phyloP scores from a whole-genome alignment of 2,113 vertebrate species.

The Suncus etruscus region DNA sequence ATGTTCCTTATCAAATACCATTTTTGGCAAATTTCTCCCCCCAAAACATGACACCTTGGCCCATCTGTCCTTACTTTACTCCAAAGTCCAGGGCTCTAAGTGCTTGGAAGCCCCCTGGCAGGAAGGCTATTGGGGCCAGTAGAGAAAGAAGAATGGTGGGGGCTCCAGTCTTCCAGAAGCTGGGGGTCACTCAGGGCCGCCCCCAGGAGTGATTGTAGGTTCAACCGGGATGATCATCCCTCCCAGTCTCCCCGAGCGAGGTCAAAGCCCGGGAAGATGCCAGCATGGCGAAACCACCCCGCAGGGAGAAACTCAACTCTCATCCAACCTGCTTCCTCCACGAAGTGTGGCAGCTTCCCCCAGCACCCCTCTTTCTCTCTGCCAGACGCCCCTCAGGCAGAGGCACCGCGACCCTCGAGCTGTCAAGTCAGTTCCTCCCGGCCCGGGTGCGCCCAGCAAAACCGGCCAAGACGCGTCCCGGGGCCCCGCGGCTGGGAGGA shows the following conservation, averaged over 20 bases:
- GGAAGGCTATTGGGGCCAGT: background rate
- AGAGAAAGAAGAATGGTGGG: background rate
- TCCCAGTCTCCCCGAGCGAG: background rate
- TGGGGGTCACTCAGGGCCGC: background rate
- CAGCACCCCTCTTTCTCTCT: background rate
- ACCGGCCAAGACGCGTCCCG: background rate
- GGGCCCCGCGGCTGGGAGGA: background rate
- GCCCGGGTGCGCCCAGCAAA: no score
- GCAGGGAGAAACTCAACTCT: background rate
- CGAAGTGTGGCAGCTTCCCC: background rate
- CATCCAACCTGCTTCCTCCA: background rate
- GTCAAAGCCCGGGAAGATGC: background rate
- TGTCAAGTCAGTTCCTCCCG: no score
- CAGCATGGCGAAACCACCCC: background rate
- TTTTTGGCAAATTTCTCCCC: background rate
- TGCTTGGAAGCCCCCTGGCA: background rate
- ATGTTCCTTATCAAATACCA: background rate
- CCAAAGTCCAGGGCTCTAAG: background rate
- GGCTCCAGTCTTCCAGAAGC: background rate
- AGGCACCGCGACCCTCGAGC: no score
- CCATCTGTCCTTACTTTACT: no score
- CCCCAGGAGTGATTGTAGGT: background rate
- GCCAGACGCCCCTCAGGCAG: no score
- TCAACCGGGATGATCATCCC: background rate
- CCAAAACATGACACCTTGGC: background rate